Evolutionary conservation across 2,113 vertebrate species (phyloP), one percentile per base, ranked within the genome.

Genomic region (Brienomyrus brachyistius): DNA sequence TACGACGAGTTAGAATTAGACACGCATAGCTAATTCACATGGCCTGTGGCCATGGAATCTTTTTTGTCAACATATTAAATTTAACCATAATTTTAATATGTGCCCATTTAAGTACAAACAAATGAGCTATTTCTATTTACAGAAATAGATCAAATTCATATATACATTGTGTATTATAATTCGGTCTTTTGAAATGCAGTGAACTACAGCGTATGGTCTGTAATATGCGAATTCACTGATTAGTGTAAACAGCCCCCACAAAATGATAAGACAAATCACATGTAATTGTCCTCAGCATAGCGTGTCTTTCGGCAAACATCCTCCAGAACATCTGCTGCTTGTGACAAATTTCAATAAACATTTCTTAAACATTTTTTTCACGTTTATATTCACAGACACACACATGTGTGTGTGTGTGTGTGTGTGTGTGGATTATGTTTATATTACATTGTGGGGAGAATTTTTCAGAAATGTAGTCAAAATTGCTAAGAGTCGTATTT

Each of bases 21-120:
- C 11, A 89, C n/a, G 77, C 52, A 48, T 50, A 35, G 1, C 77
- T 89, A 84, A 84, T 89, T 89, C 40, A 47, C 2, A 89, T 17
- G 19, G 80, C 80, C 52, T n/a, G 19, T 3, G 11, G 70, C 48
- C 45, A 66, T n/a, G 21, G 50, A 82, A 52, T 21, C 77, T 45
- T 89, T 80, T 82, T n/a, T 50, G 40, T 88, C 59, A 88, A 50
- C 8, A 48, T 88, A n/a, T 9, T 51, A 48, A 47, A 74, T 40
- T 47, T 27, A 19, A 80, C 70, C 27, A 40, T 11, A 51, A 27
- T 21, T 15, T 80, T 70, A 47, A 66, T 23, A n/a, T 9, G 13
- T 80, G 11, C 74, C 74, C 15, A 40, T 80, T 43, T 80, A 35
- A 43, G 31, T 43, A 43, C 74, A 80, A 77, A 77, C 31, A 77